Base-by-base conservation (phyloP, 1,140 invertebrate genomes). In the Argopecten irradians region DNA sequence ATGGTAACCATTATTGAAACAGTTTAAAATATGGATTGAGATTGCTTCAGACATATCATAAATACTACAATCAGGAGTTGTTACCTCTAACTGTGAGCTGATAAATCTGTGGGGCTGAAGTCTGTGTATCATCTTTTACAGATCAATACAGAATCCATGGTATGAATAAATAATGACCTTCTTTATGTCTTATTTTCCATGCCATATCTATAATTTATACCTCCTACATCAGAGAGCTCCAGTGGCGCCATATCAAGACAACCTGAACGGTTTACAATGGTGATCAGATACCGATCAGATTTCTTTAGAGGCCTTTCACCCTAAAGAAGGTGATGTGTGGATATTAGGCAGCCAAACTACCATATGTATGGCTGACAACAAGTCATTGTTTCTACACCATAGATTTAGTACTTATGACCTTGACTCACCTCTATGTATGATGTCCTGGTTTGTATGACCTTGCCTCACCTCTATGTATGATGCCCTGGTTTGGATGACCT, bases 171-270 rank as follows among this genome's bases (percentile, higher is more conserved):
- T 71, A 71, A 71, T 28, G n/a, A 71, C 55, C n/a, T 71, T 71
- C 55, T 71, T 71, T 71, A n/a, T 28, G 55, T n/a, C 55, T 71
- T 28, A 71, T 71, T 71, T 71, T 71, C 55, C 55, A 71, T 71
- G 28, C 55, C 22, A 71, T 28, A 71, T 71, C 55, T 11, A 71
- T 71, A 71, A 71, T 71, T 71, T 7, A 71, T 28, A 71, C 22
- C 55, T 71, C 55, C 55, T 71, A 71, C 55, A 71, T 71, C 22
- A 71, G 55, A n/a, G 55, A n/a, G 55, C 55, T 71, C 55, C 55
- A 71, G 28, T 71, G 55, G 16, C 16, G n/a, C 55, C 55, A n/a
- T 3, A 71, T 22, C 11, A 16, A 71, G 28, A 71, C 22, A n/a
- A 5, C 55, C 55, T 71, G 55, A 71, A n/a, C 13, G 11, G 22